Evolutionary conservation across 2,113 vertebrate species (phyloP), one percentile per base, ranked within the genome.

Genomic region (Uropsilus gracilis): DNA sequence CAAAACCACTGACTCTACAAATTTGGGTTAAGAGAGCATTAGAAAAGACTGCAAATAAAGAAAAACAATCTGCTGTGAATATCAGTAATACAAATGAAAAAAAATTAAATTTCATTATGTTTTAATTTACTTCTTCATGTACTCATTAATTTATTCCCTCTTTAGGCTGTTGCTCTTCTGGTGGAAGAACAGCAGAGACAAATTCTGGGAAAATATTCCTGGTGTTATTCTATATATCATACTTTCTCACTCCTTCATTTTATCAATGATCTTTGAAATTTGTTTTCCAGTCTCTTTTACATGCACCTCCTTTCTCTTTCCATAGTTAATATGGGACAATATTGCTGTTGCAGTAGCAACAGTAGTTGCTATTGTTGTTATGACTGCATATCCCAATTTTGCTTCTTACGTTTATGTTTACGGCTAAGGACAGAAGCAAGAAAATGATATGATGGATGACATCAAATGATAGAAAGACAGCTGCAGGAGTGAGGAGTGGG

Each of bases 81-180:
- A 28, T 93, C 73, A 46, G n/a, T 63, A 78, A 32, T 80, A 86
- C 50, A 72, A 96, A 83, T 86, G 26, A 87, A 81, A 24, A 48
- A 81, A 86, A 53, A 12, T 48, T 30, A 66, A 64, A 68, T 55
- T 2, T 44, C 13, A 50, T 32, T 12, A 37, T 32, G 17, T 20
- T 69, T 84, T 57, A 26, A 55, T 63, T 44, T 78, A 48, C 8
- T 69, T 5, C 24, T 44, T 76, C 42, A 57, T n/a, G 75, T 10
- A 34, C 3, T 68, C 26, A 17, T 11, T 68, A 53, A 75, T 57
- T 59, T 66, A 14, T 46, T 86, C 46, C 61, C 63, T 63, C 9
- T 24, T n/a, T 24, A 37, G 61, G 16, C 34, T 55, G 73, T 80
- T 88, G 28, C 9, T 59, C 34, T 77, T 12, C 5, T 30, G 17